Evolutionary conservation across 2,113 vertebrate genomes (phyloP), one percentile per base, ranked within the genome.

Genomic region (Phrynosoma blainvillii): DNA sequence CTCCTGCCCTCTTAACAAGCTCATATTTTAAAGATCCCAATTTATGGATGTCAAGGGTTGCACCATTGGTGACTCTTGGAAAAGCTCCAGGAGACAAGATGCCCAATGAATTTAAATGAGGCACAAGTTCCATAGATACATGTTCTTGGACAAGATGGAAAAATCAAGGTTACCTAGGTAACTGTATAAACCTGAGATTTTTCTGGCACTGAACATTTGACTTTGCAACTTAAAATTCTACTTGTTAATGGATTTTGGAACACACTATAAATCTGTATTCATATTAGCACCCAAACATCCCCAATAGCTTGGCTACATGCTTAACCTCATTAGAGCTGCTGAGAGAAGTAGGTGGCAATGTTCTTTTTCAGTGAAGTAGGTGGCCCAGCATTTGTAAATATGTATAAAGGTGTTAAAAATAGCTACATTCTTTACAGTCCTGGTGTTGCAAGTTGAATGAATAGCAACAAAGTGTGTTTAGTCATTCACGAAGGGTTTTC

Each of bases 401-500:
- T 78, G 81, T 83, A 91, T 85, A 89, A 87, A 84, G 54, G 6
- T 23, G 1, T 0, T 71, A 52, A 82, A 93, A 92, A 79, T 3
- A 81, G 23, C 12, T 65, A 1, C 30, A 40, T 84, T 32, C 21
- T 77, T 47, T 40, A 14, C 14, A 84, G 3, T 32, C 78, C 32
- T 59, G 76, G 62, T 1, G 14, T 66, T 86, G 59, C 81, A 30
- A 27, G 42, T 80, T 86, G 80, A 79, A 54, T 76, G 52, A 89
- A 87, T 54, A 77, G 82, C 88, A 11, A 66, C 32, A 89, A 86
- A 77, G 32, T 83, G 1, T 68, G 84, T 88, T 91, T 88, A 91
- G 68, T 86, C n/a, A 75, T 89, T 93, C 85, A 76, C 82, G 70
- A 52, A 90, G 82, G 86, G 78, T 90, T 89, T 95, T 93, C 80